Percentiles rank a stretch among this genome's conserved stretches.
Conservation (phyloP, 1,140 invertebrate species). For the Drosophila busckii region DNA sequence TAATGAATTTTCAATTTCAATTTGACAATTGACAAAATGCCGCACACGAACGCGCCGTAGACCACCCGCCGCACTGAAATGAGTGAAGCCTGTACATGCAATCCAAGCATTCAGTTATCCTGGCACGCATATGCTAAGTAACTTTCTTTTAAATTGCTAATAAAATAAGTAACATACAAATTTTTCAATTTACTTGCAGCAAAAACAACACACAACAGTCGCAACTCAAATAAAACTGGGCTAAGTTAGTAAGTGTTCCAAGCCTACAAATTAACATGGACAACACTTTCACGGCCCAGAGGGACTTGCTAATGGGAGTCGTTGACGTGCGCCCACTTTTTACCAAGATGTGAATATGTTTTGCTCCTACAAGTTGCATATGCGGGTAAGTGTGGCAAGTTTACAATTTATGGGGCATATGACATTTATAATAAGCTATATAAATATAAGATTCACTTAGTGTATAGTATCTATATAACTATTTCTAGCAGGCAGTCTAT, state of each 20-base stretch:
- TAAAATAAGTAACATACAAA: constrained; percentile 78
- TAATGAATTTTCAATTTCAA: constrained; percentile 78
- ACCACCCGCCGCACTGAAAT: constrained; percentile 54
- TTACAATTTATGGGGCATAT: not conserved
- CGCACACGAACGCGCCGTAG: constrained; percentile 45
- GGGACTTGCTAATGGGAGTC: constrained; percentile 69
- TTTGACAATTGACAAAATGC: constrained; percentile 72
- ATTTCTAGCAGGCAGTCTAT: too few species aligned
- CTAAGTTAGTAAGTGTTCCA: constrained; percentile 26
- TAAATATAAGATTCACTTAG: not conserved
- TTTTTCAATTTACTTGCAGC: constrained; percentile 58
- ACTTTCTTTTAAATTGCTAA: constrained; percentile 31
- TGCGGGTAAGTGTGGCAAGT: too few species aligned
- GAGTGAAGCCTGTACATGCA: constrained; percentile 34
- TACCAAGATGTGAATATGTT: constrained; percentile 12
- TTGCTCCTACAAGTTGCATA: constrained; percentile 46
- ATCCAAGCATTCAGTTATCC: not conserved
- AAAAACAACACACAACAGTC: too few species aligned
- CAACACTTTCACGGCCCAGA: constrained; percentile 77
- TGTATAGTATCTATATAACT: too few species aligned
- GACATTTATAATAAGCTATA: not conserved
- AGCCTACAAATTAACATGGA: constrained; percentile 26
- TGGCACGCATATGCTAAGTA: not conserved
- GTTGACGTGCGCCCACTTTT: constrained; percentile 68
- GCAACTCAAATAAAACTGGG: constrained; percentile 56